Conservation (phyloP, 2,888 invertebrate species). For the Cryptocephalus moraei region DNA sequence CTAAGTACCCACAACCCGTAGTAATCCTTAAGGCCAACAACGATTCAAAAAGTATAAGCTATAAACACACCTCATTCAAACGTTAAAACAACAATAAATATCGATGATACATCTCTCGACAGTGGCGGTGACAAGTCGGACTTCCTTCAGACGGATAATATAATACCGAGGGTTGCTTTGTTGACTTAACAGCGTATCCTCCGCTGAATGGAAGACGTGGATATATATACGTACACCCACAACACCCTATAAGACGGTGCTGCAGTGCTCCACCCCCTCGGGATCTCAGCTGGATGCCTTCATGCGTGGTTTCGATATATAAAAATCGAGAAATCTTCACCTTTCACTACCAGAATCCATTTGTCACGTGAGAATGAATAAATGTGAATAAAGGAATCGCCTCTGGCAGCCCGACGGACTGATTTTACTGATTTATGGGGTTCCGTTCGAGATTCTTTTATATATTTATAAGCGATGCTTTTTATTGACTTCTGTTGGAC, state of each 20-base stretch:
- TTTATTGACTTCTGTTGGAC: constrained; percentile 1
- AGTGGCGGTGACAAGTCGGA: constrained; percentile 31
- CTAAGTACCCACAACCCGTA: too few relatives aligned
- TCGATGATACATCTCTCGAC: constrained; percentile 29
- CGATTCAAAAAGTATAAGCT: too few relatives aligned
- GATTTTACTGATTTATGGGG: constrained; percentile 29
- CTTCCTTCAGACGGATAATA: constrained; percentile 20
- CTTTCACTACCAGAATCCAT: constrained; percentile 39
- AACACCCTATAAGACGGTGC: neutral
- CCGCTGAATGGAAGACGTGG: constrained; percentile 15
- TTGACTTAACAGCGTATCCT: constrained; percentile 18
- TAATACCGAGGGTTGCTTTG: constrained; percentile 27
- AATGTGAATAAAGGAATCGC: constrained; percentile 27
- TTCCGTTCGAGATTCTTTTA: constrained; percentile 18
- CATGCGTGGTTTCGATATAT: constrained; percentile 30
- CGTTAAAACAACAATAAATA: constrained; percentile 13
- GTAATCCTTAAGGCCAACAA: too few relatives aligned
- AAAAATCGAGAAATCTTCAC: constrained; percentile 38
- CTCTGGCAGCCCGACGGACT: constrained; percentile 25
- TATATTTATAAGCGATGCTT: constrained; percentile 14
- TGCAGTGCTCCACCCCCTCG: neutral
- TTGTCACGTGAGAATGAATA: constrained; percentile 31
- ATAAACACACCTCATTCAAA: neutral
- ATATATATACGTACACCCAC: neutral
- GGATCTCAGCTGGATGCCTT: constrained; percentile 14